These are phyloP conservation scores for Enoplosus armatus DNA, from an alignment of 2,797 vertebrate genomes.

Conservation along the genomic window DNA sequence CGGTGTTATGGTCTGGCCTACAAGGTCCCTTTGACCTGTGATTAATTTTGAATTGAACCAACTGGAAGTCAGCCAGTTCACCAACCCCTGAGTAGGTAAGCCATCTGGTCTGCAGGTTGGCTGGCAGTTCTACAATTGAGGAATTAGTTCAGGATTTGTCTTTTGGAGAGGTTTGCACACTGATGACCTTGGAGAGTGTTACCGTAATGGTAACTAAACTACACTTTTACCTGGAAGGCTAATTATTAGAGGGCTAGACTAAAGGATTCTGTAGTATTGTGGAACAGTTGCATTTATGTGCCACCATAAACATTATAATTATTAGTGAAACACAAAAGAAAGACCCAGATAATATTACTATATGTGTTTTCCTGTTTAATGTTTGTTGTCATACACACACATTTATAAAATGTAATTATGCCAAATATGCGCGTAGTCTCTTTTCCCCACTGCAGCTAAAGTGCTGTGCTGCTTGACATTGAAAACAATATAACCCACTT, in stretches of 20 bases:
- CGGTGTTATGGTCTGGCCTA: background rate
- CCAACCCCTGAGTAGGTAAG: background rate
- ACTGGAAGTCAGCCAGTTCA: constrained; percentile 18
- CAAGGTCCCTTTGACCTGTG: background rate
- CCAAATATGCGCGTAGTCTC: background rate
- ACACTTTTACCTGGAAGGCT: too few species aligned
- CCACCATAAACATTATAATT: background rate
- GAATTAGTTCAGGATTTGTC: constrained; percentile 5
- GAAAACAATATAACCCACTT: background rate
- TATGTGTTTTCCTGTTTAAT: background rate
- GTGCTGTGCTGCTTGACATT: background rate
- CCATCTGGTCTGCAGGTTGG: background rate
- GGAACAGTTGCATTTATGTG: background rate
- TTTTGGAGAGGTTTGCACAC: background rate
- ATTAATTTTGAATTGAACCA: constrained; percentile 1
- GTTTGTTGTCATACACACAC: background rate
- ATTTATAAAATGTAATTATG: background rate
- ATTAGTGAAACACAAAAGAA: background rate
- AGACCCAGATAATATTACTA: background rate
- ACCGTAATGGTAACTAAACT: background rate
- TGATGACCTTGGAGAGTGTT: background rate
- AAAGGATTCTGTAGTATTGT: background rate
- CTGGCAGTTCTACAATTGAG: background rate
- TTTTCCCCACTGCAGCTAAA: background rate
- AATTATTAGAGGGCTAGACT: too few species aligned